These are phyloP conservation scores for Hirtodrosophila confusa DNA, from an alignment of 2,888 invertebrate species.

Conservation along the genomic window DNA sequence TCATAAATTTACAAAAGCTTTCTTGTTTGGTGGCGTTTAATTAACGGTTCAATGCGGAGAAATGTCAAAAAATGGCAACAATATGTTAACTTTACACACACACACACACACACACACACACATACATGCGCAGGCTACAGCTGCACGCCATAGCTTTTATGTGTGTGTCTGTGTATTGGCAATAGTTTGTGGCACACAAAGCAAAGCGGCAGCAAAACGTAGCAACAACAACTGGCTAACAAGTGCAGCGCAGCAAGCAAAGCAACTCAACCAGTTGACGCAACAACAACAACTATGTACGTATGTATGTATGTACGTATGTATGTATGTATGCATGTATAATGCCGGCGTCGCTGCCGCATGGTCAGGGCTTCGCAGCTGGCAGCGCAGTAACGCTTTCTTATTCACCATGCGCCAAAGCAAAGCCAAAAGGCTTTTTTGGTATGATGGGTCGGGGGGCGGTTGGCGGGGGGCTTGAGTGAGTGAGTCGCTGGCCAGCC, in stretches of 20 bases:
- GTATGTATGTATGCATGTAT: constrained; percentile 1
- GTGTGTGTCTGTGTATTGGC: constrained; percentile 41
- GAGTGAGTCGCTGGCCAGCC: neutral
- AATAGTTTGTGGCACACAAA: constrained; percentile 53
- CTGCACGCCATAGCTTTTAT: constrained; percentile 8
- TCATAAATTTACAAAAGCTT: constrained; percentile 23
- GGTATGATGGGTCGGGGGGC: too few relatives aligned
- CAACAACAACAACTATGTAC: constrained; percentile 21
- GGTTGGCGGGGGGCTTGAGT: constrained; percentile 2
- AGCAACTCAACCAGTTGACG: constrained; percentile 68
- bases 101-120: constrained; percentile 9
- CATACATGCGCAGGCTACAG: neutral
- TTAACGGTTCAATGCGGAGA: constrained; percentile 32
- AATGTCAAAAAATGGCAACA: constrained; percentile 62
- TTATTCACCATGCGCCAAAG: constrained; percentile 42
- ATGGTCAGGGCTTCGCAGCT: constrained; percentile 68
- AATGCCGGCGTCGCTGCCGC: constrained; percentile 32
- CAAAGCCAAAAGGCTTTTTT: constrained; percentile 38
- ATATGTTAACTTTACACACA: constrained; percentile 65
- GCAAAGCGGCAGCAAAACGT: constrained; percentile 54
- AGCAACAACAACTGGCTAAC: constrained; percentile 54
- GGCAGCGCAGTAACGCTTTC: constrained; percentile 36
- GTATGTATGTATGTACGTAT: neutral
- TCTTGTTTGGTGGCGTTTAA: constrained; percentile 27
- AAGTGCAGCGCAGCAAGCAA: constrained; percentile 65